phyloP scores from a whole-genome alignment of 2,797 vertebrate species.

The Zenarchopterus dispar region DNA sequence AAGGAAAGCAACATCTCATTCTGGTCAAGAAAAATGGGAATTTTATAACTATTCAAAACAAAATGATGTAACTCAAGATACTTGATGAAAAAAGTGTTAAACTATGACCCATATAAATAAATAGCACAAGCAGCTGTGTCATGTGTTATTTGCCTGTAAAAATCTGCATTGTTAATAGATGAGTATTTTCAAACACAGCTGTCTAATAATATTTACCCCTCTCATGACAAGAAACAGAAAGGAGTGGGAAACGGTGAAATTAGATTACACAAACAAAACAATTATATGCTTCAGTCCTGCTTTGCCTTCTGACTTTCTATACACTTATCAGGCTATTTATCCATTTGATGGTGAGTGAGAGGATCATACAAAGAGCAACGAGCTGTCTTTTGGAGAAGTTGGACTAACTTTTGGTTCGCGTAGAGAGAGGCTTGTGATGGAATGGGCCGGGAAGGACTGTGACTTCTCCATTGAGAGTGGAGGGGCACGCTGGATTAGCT shows the following conservation, averaged over 20 bases:
- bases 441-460: constrained; percentile 95
- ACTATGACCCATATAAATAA: too few species aligned
- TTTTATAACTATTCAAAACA: too few species aligned
- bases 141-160: constrained; percentile 12
- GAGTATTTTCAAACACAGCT: constrained; percentile 16
- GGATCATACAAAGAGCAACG: constrained; percentile 88
- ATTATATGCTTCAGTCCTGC: constrained; percentile 74
- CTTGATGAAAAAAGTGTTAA: too few species aligned
- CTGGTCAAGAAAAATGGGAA: not conserved
- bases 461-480: constrained; percentile 93
- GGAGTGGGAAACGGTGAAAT: constrained; percentile 57
- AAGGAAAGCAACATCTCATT: constrained; percentile 26
- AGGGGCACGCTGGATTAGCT: constrained; percentile 99
- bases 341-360: constrained; percentile 71
- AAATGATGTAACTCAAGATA: too few species aligned
- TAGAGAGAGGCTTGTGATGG: constrained; percentile 93
- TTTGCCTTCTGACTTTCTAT: constrained; percentile 70
- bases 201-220: constrained; percentile 30
- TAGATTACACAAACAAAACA: constrained; percentile 74
- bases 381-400: constrained; percentile 90
- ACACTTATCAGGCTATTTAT: constrained; percentile 81
- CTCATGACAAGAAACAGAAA: constrained; percentile 31
- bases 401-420: constrained; percentile 90
- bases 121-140: not conserved
- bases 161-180: constrained; percentile 13